Base-by-base conservation (phyloP, 2,888 invertebrate species). In the Cataglyphis albicans region DNA sequence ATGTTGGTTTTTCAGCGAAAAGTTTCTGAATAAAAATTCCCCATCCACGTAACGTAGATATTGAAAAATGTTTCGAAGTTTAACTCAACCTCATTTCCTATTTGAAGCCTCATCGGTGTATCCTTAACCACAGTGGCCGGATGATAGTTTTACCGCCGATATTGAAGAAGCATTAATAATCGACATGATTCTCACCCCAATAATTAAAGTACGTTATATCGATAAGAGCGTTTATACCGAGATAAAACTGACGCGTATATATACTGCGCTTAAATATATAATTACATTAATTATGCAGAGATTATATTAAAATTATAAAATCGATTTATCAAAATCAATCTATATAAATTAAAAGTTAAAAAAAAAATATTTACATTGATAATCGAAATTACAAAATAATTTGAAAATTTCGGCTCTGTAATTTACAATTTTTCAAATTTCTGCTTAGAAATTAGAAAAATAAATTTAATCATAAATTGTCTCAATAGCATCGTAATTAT, bases 31-130 rank as follows among this genome's bases (percentile, higher is more conserved):
- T 48, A 32, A 18, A 35, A 80, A 70, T 70, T 61, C 25, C 25
- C 18, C 21, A 25, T 25, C 25, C 21, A 12, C 15, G 38, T 61
- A 61, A 64, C 3, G 4, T 61, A 80, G 59, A 25, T 80, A 80
- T 80, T 44, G 78, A 70, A 80, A 80, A 80, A 80, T 61, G 59
- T 80, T 80, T 80, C 12, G 2, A 70, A 78, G 59, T 78, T 78
- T 25, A 61, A 59, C 32, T 80, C 18, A 59, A 80, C 59, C 32
- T 70, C 70, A 80, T 59, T 70, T 80, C 32, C 59, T 18, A 61
- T 80, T 59, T 70, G 21, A 80, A 70, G 44, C 44, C 59, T 59
- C 25, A 55, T 35, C 59, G 78, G 18, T 21, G 18, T 70, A 70
- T 68, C 32, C 29, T 44, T 80, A 70, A 61, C 78, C 70, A 29